Evolutionary conservation across 2,888 invertebrate species (phyloP), one percentile per base, ranked within the genome.

Genomic region (Panzeria rudis): DNA sequence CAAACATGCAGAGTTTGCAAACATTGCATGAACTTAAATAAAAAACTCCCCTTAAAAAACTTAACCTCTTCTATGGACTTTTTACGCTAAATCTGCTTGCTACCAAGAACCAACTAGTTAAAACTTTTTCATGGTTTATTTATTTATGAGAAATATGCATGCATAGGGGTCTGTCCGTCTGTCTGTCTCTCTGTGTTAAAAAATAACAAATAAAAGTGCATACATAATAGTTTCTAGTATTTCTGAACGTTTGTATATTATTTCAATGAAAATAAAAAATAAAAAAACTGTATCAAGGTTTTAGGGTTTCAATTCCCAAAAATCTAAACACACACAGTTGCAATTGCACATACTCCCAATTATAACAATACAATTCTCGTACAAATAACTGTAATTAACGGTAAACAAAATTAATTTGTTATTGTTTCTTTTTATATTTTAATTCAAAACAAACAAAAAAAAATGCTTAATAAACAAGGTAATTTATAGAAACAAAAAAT

Each of bases 331-430:
- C 15, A 50, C 20, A 32, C 62, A 35, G 17, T 29, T 66, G 35
- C 32, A n/a, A 11, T 69, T 73, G 8, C 41, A 61, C 52, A 35
- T 50, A 78, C 20, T 44, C n/a, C 29, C 20, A 56, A 47, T 68
- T 41, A 54, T 20, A 78, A 44, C 56, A 68, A 69, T 8, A 83
- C 56, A 81, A 71, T 44, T 61, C 52, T 64, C 41, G 4, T 77
- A 59, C 52, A 83, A 85, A 83, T 75, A 83, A 71, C 78, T 61
- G 83, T 79, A 85, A 85, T 85, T 85, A 82, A 85, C 82, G 35
- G 35, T 50, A 85, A 79, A 83, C 73, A 83, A 85, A 85, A 85
- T 83, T 83, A 85, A 85, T 83, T 85, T 85, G 78, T 79, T 79
- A 68, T 78, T 85, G 75, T 82, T 82, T 78, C 35, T 68, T 15